These are phyloP conservation scores for Lampris incognitus DNA, from an alignment of 2,113 vertebrate genomes.

Conservation along the genomic window DNA sequence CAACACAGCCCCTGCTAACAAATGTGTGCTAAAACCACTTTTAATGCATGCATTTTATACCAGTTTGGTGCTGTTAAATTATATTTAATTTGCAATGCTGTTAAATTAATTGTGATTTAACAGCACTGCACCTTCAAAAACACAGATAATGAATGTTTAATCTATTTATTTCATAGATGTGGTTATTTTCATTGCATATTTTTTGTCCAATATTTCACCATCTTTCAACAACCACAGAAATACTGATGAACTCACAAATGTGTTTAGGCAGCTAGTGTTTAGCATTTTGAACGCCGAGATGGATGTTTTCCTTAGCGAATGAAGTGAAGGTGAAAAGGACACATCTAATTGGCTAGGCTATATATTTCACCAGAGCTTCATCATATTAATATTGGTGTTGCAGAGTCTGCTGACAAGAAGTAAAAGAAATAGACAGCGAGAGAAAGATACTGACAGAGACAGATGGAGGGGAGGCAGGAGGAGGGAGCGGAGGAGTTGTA, in stretches of 20 bases:
- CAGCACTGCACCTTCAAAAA: slow-evolving; percentile 12
- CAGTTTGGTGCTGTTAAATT: slow-evolving; percentile 25
- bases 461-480: neutral
- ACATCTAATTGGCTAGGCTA: neutral
- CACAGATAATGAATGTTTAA: slow-evolving; percentile 35
- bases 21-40: slow-evolving; percentile 38
- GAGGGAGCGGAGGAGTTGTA: slow-evolving; percentile 1
- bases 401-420: neutral
- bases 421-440: neutral
- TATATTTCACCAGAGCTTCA: slow-evolving; percentile 28
- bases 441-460: neutral
- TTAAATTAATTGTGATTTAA: slow-evolving; percentile 50
- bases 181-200: slow-evolving; percentile 4
- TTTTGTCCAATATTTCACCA: slow-evolving; percentile 4
- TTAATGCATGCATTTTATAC: slow-evolving; percentile 28
- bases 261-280: slow-evolving; percentile 34
- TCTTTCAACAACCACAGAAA: slow-evolving; percentile 23
- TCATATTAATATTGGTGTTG: neutral
- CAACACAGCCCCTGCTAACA: slow-evolving; percentile 36
- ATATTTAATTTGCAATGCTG: slow-evolving; percentile 35
- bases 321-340: neutral
- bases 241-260: slow-evolving; percentile 16
- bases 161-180: slow-evolving; percentile 27
- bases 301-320: slow-evolving; percentile 17
- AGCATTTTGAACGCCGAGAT: neutral